These are phyloP conservation scores for Actinemys pallida DNA, from an alignment of 2,113 vertebrate genomes.

Conservation along the genomic window DNA sequence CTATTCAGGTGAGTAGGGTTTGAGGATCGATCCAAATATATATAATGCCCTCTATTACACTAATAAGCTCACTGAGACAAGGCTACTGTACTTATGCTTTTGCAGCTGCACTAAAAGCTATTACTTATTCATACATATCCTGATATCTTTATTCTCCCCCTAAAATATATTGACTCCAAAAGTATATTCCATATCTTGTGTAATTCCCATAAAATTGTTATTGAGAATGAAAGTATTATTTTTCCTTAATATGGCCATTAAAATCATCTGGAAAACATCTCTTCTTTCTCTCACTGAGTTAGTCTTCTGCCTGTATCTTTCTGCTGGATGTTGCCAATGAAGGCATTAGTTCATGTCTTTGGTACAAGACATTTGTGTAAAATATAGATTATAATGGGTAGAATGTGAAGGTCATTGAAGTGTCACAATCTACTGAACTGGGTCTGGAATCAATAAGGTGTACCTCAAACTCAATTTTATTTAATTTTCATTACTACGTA, in stretches of 20 bases:
- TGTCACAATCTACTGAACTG: conserved; percentile 69
- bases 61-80: background rate
- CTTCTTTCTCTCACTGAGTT: background rate
- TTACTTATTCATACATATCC: background rate
- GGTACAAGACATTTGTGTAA: conserved; percentile 33
- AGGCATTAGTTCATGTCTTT: background rate
- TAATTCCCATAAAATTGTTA: conserved; percentile 2
- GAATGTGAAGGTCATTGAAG: conserved; percentile 66
- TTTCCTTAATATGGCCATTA: background rate
- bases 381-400: conserved; percentile 59
- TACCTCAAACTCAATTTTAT: conserved; percentile 72
- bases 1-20: background rate
- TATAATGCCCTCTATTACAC: background rate
- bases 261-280: conserved; percentile 18
- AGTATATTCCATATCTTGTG: background rate
- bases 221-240: background rate
- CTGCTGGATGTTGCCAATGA: background rate
- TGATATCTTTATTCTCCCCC: background rate
- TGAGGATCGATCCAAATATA: fast-evolving
- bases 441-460: conserved; percentile 75
- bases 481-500: conserved; percentile 73
- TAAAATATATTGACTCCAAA: background rate
- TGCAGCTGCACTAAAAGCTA: background rate
- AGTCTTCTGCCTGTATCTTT: conserved; percentile 20
- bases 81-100: background rate